Evolutionary conservation across 2,888 invertebrate genomes (phyloP), one percentile per base, ranked within the genome.

Genomic region (Lepidonotus clava): DNA sequence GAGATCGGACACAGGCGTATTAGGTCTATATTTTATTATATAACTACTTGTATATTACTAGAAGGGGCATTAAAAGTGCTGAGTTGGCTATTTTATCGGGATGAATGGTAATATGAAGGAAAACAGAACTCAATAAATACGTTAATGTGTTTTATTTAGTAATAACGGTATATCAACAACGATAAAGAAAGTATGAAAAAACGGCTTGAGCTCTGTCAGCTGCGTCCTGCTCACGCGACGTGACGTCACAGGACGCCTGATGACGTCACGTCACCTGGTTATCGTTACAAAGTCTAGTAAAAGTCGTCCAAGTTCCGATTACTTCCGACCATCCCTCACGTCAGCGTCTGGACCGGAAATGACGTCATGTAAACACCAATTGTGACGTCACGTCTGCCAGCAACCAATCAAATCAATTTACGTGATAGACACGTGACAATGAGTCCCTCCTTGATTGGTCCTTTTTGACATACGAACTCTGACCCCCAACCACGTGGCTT

Each of bases 111-210:
- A n/a, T n/a, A n/a, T n/a, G n/a, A n/a, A n/a, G n/a, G n/a, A 61
- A 61, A 4, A 61, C 61, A n/a, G 38, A 38, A 76, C 76, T 76
- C 34, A 24, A 18, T 18, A 76, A 76, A 34, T 80, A 80, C 80
- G 51, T 80, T 32, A 34, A 46, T 80, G 14, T 41, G 18, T 40
- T 76, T 80, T 80, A 41, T 80, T 80, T 32, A 51, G 24, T n/a
- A n/a, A n/a, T 46, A 80, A 80, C 80, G 46, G 80, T 80, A 41
- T 80, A 80, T 80, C 46, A 80, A 80, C 80, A 80, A 80, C 80
- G 46, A 46, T 80, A 80, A 80, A 80, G 80, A 80, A 80, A 80
- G 51, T 80, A 46, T 80, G 41, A 41, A 80, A 80, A 80, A 41
- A 41, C 28, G 71, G 24, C 71, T 34, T 71, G 34, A 38, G 71